Percentiles rank a stretch among this genome's conserved stretches.
Evolutionary conservation across 1,140 invertebrate genomes (phyloP).

Genomic region (Lerema accius): DNA sequence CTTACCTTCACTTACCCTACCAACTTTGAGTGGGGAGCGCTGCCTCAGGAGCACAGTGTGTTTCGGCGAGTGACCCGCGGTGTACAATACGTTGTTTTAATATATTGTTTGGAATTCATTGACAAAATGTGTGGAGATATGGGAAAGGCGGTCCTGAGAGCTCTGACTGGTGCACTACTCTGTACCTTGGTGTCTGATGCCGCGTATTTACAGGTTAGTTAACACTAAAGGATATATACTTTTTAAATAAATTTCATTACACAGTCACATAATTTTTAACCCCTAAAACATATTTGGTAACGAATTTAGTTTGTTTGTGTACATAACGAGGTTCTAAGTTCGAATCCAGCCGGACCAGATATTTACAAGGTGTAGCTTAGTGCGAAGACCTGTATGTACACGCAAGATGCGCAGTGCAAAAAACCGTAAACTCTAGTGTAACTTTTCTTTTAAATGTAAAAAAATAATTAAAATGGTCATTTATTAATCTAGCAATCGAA

Average conservation of each 20-base stretch:
- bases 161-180: conserved; percentile 70
- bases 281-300: too few species aligned
- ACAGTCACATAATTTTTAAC: too few species aligned
- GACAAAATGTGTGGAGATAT: conserved; percentile 73
- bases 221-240: too few species aligned
- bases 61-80: conserved; percentile 29
- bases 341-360: too few species aligned
- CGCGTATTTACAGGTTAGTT: conserved; percentile 72
- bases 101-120: background rate
- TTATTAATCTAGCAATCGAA: background rate
- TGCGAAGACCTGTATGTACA: too few species aligned
- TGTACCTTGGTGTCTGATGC: conserved; percentile 72
- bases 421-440: too few species aligned
- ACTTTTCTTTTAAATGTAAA: too few species aligned
- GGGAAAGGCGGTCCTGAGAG: conserved; percentile 73
- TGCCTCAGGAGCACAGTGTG: conserved; percentile 20
- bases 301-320: too few species aligned
- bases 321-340: too few species aligned
- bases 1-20: conserved; percentile 26
- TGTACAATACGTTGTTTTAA: conserved; percentile 19
- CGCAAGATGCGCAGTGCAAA: too few species aligned
- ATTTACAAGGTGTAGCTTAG: too few species aligned
- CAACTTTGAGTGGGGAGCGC: conserved; percentile 20
- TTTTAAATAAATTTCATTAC: too few species aligned
- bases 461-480: background rate